Evolutionary conservation across 2,888 invertebrate genomes (phyloP), one percentile per base, ranked within the genome.

Genomic region (Scaptomyza cyrtandrae): DNA sequence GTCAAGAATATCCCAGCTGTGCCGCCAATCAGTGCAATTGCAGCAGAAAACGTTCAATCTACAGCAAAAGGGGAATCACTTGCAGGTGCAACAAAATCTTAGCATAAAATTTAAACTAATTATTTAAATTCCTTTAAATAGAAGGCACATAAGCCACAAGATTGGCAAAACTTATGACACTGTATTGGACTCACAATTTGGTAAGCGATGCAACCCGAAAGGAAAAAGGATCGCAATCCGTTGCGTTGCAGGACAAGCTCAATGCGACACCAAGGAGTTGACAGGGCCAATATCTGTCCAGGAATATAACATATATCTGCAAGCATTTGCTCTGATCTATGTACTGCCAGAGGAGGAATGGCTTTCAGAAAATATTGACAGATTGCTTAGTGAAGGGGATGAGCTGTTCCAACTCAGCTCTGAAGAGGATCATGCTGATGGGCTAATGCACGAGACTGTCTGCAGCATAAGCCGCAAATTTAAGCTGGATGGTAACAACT

Each of bases 241-340:
- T 6, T 54, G 35, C 1, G 13, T 41, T 6, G 35, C 43, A 6
- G 45, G 71, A 0, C n/a, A 74, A 10, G 62, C 65, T 41, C 69
- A 63, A 13, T 70, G 64, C 6, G 62, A 49, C 13, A 9, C 19
- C 11, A 27, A 62, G 24, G 50, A 78, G 39, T 53, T 63, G 9
- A 66, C 65, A 6, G n/a, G 48, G 0, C 55, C 78, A 4, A 43
- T 68, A n/a, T n/a, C 59, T 6, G 56, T 72, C 0, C 77, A 83
- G 29, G 84, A 88, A 1, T 90, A 78, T 48, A 83, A 88, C 1
- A 87, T 77, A 0, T 87, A 81, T 62, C 62, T 92, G 0, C 80
- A 90, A 46, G 91, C 90, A 0, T 91, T 90, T 60, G 90, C 90
- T 0, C 79, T 90, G 53, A 76, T 90, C 19, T 90, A 89, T 61